Evolutionary conservation across 2,113 vertebrate species (phyloP).

Genomic region (Leptocoma aspasia): DNA sequence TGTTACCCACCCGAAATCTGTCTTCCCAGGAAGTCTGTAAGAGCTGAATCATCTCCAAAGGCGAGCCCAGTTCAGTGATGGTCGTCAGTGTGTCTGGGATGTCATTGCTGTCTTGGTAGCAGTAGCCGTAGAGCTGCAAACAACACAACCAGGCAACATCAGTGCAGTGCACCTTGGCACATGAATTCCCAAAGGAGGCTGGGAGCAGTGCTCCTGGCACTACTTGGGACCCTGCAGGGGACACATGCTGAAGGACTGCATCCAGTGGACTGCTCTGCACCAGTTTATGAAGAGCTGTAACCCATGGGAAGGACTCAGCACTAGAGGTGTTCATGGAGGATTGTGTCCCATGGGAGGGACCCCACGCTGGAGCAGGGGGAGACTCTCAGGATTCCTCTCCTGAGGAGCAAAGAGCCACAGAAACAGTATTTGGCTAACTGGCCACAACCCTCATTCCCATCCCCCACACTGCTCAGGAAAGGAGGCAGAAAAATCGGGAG

Average conservation of each 20-base stretch:
- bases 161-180: rapidly evolving
- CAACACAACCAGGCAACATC: not conserved
- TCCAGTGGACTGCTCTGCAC: not conserved
- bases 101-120: slow-evolving; percentile 87
- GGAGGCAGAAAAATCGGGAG: not conserved
- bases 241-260: not conserved
- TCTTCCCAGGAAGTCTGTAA: slow-evolving; percentile 91
- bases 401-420: not conserved
- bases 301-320: not conserved
- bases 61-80: slow-evolving; percentile 88
- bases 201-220: not conserved
- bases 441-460: not conserved
- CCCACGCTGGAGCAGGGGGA: not conserved
- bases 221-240: not conserved
- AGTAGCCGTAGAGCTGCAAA: slow-evolving; percentile 86
- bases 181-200: not conserved
- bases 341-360: rapidly evolving
- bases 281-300: not conserved
- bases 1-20: slow-evolving; percentile 83
- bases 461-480: not conserved
- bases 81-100: slow-evolving; percentile 86
- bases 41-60: slow-evolving; percentile 90
- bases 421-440: not conserved
- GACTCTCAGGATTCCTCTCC: not conserved
- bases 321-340: not conserved